phyloP scores from a whole-genome alignment of 2,113 vertebrate genomes.

The Ammodytes dubius region DNA sequence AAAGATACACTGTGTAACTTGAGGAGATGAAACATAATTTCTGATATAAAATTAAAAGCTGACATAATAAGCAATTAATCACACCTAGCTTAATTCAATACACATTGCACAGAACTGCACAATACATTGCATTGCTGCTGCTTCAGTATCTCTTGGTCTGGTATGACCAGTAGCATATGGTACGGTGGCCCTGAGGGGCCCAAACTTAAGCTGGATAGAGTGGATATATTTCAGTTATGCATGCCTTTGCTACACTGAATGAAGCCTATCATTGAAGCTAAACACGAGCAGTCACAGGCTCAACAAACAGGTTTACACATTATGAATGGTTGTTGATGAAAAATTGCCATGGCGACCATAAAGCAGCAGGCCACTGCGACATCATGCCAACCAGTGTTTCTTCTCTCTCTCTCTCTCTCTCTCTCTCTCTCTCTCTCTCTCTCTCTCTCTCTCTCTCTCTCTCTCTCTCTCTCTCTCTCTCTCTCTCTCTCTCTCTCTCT shows the following conservation, averaged over 20 bases:
- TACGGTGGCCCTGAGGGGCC: too few relatives aligned
- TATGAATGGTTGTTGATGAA: conserved; percentile 51
- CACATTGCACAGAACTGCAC: too few relatives aligned
- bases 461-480: conserved; percentile 1
- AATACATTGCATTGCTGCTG: too few relatives aligned
- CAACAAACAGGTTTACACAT: conserved; percentile 45
- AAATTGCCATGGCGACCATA: conserved; percentile 55
- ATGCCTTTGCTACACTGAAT: too few relatives aligned
- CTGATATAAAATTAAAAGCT: not conserved
- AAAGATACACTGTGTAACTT: not conserved
- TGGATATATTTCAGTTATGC: not conserved
- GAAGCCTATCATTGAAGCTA: not conserved
- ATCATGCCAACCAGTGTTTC: conserved; percentile 20
- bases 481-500: conserved; percentile 1
- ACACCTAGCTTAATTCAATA: not conserved
- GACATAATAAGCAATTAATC: not conserved
- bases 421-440: too few relatives aligned
- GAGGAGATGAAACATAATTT: not conserved
- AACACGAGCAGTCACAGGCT: conserved; percentile 23
- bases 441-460: too few relatives aligned
- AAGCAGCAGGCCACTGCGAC: conserved; percentile 34
- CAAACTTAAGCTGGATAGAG: not conserved
- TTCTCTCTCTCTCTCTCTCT: conserved; percentile 5
- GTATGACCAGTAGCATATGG: not conserved
- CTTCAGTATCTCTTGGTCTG: not conserved